Base-by-base conservation (phyloP, 2,797 vertebrate genomes). In the Tiaroga cobitis region DNA sequence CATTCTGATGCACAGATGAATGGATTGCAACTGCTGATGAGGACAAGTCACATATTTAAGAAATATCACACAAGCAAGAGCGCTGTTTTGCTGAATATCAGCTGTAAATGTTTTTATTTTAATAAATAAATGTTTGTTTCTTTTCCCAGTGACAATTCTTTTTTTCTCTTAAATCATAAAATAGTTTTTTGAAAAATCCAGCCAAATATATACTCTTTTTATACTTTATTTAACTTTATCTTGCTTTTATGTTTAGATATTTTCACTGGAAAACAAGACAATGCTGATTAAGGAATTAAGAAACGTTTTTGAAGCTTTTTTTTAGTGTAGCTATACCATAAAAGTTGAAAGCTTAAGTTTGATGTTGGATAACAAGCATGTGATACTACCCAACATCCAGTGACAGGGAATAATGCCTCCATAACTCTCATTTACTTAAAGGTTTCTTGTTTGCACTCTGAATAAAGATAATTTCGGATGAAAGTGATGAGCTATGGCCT, bases 401-500 rank as follows among this genome's bases (percentile, higher is more conserved):
- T 51, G 81, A 83, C 72, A 83, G 24, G 26, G 43, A 67, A 39
- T 54, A 76, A 83, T 78, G 49, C 26, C n/a, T 59, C 54, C 37
- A 21, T 59, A 61, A 72, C 24, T 86, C 88, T 75, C 81, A 87
- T 89, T 91, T 69, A 83, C 80, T 83, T 68, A 39, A 81, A 73
- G 81, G 84, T 90, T 90, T 92, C 54, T 80, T 90, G 46, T 86
- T 87, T 77, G 87, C 83, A 76, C 76, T 80, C 79, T 86, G 79
- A 88, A 89, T 87, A 90, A 51, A 82, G 87, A 80, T 87, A 78
- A 88, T 92, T 89, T 85, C 75, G 87, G 85, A 92, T 92, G 85
- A 90, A 91, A 91, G 86, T 89, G 89, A 90, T 85, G 89, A 74
- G 73, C 89, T 91, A 82, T 89, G 85, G 88, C 89, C 91, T 92